Conservation (phyloP, 2,113 vertebrate species). For the Mobula birostris region DNA sequence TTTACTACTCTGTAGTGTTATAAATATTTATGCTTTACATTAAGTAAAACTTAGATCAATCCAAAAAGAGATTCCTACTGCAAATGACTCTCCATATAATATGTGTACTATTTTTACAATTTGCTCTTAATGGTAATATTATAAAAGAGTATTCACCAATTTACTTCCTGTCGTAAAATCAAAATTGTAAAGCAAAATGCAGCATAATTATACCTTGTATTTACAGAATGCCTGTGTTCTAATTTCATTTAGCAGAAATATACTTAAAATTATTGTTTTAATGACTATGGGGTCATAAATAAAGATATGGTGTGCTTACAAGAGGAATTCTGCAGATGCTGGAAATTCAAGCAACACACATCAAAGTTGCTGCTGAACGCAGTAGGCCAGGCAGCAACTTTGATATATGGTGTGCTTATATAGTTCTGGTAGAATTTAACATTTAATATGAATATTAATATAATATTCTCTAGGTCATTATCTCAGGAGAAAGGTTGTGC, state of each 20-base stretch:
- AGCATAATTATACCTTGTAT: background rate
- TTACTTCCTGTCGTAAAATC: no score
- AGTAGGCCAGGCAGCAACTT: no score
- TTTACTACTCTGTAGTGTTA: no score
- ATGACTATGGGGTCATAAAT: background rate
- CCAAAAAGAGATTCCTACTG: background rate
- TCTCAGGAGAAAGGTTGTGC: background rate
- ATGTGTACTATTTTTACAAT: background rate
- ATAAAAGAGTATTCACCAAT: background rate
- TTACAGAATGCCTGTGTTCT: background rate
- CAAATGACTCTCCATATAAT: background rate
- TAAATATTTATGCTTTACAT: no score
- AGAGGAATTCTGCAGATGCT: no score
- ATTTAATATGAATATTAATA: background rate
- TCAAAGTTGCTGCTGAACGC: no score
- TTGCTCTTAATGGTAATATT: background rate
- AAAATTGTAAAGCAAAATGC: background rate
- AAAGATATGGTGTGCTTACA: background rate
- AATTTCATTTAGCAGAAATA: background rate
- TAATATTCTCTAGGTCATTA: background rate
- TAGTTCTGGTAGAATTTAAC: background rate
- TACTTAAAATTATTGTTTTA: background rate
- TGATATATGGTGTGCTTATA: background rate
- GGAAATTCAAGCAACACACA: no score
- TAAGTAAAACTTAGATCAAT: background rate